Evolutionary conservation across 2,888 invertebrate genomes (phyloP).

Genomic region (Nyleta sp.): DNA sequence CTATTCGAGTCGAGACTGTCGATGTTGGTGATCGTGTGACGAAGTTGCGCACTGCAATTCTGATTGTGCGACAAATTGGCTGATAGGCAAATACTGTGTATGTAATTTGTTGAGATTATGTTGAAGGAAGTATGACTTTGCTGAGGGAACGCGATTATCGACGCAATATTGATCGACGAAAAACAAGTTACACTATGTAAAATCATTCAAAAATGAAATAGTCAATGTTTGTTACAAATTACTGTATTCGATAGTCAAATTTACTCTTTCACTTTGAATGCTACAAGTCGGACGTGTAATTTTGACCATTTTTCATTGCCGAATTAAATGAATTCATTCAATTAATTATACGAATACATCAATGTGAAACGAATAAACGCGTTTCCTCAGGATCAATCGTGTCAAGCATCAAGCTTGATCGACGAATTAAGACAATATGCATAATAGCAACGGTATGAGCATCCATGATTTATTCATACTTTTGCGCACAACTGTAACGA

Average conservation of each 20-base stretch:
- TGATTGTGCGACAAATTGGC: slow-evolving; percentile 3
- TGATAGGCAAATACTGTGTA: slow-evolving; percentile 17
- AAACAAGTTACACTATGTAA: no score
- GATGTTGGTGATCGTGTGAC: slow-evolving; percentile 7
- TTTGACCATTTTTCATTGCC: no score
- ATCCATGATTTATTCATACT: slow-evolving; percentile 28
- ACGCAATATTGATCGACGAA: no score
- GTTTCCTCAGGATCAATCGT: neutral
- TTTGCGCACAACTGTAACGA: slow-evolving; percentile 34
- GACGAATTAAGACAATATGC: slow-evolving; percentile 42
- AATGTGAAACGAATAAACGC: no score
- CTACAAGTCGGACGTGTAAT: no score
- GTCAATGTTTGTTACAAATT: no score
- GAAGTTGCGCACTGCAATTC: slow-evolving; percentile 8
- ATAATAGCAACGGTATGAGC: slow-evolving; percentile 26
- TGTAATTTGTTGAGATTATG: slow-evolving; percentile 34
- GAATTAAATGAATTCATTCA: no score
- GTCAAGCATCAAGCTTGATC: slow-evolving; percentile 22
- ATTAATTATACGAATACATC: no score
- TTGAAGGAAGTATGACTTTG: slow-evolving; percentile 17
- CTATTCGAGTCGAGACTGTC: slow-evolving; percentile 17
- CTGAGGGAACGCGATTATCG: no score
- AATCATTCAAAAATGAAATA: no score
- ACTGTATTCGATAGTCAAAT: no score
- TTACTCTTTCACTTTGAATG: no score